Evolutionary conservation across 2,888 invertebrate species (phyloP).

Genomic region (Orthonychiurus folsomi): DNA sequence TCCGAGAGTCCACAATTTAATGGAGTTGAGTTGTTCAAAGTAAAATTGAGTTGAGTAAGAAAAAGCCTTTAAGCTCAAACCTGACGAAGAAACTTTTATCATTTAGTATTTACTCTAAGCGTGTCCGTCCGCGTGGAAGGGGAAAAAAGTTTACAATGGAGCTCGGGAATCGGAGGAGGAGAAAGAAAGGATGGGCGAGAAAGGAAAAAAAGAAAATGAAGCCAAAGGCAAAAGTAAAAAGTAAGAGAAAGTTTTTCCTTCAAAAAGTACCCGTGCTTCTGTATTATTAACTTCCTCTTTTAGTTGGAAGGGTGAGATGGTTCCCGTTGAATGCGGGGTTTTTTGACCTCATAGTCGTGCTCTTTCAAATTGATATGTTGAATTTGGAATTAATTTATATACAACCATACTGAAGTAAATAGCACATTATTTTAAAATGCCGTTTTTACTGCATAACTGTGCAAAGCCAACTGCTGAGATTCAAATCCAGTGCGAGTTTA

Average conservation of each 20-base stretch:
- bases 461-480: too few relatives aligned
- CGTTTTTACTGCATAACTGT: too few relatives aligned
- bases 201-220: not conserved
- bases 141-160: too few relatives aligned
- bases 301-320: not conserved
- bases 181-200: not conserved
- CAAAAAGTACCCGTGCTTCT: not conserved
- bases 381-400: too few relatives aligned
- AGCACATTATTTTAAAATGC: too few relatives aligned
- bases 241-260: not conserved
- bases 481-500: too few relatives aligned
- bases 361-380: too few relatives aligned
- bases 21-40: not conserved
- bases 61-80: not conserved
- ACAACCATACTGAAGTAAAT: too few relatives aligned
- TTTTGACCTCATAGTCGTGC: too few relatives aligned
- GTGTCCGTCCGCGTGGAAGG: not conserved
- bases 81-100: slow-evolving; percentile 1
- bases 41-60: not conserved
- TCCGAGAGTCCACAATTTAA: too few relatives aligned
- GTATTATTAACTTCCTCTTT: not conserved
- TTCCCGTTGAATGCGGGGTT: too few relatives aligned
- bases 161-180: not conserved
- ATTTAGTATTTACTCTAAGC: not conserved
- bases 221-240: slow-evolving; percentile 1